Percentiles rank a stretch among this genome's conserved stretches.
Evolutionary conservation across 1,140 invertebrate species (phyloP).

Genomic region (Neoseiulus cucumeris): DNA sequence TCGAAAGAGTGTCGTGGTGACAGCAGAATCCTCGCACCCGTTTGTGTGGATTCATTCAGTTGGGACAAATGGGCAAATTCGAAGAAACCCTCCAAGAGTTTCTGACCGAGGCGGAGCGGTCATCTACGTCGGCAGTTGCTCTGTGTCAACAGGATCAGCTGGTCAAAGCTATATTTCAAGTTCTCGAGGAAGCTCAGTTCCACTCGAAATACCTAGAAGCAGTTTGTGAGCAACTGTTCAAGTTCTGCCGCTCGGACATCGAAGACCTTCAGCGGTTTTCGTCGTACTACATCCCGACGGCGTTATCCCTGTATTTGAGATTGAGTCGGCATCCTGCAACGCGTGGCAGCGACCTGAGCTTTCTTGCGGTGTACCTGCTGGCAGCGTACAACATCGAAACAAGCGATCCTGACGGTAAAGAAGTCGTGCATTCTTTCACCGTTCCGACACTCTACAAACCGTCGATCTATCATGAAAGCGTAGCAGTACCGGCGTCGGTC

Average conservation of each 20-base stretch:
- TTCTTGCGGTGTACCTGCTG: slow-evolving; percentile 6
- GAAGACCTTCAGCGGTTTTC: slow-evolving; percentile 3
- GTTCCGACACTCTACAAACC: neutral
- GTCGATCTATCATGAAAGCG: slow-evolving; percentile 2
- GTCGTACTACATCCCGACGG: neutral
- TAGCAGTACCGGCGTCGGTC: neutral
- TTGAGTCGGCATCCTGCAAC: slow-evolving; percentile 5
- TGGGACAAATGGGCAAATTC: neutral
- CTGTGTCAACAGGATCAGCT: neutral
- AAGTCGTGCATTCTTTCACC: neutral
- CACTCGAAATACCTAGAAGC: neutral
- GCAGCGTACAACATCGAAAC: slow-evolving; percentile 9
- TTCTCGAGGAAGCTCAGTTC: neutral
- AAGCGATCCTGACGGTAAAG: neutral
- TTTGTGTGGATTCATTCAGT: no score
- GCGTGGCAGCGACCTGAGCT: neutral
- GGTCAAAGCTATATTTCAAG: neutral
- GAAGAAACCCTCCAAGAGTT: neutral
- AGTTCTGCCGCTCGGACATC: neutral
- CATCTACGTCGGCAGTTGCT: neutral
- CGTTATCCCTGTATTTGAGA: neutral
- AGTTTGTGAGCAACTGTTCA: neutral
- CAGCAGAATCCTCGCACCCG: neutral
- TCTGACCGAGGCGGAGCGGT: slow-evolving; percentile 4
- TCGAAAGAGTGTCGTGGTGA: no score